Evolutionary conservation across 1,140 invertebrate genomes (phyloP).

Genomic region (Neodiprion virginianus): DNA sequence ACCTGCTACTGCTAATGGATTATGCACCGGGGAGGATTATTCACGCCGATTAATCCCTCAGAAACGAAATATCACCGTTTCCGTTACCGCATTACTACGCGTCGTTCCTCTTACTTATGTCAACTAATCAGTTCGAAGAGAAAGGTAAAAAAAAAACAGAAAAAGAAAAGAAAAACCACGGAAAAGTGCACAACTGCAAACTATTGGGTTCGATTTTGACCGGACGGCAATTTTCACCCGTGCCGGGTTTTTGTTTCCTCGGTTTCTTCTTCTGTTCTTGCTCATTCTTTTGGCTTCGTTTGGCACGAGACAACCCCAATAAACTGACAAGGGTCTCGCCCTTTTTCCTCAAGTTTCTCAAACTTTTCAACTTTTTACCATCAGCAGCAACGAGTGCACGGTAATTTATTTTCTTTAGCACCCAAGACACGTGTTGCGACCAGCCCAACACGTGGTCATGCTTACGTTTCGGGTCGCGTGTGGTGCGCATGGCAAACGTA

Average conservation of each 20-base stretch:
- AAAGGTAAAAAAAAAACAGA: too few relatives aligned
- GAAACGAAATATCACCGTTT: neutral
- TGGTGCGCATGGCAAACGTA: slow-evolving; percentile 2
- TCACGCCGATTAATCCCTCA: neutral
- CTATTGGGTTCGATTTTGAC: too few relatives aligned
- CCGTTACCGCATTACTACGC: neutral
- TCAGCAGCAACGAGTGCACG: neutral
- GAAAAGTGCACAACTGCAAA: too few relatives aligned
- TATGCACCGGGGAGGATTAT: neutral
- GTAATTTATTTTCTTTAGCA: slow-evolving; percentile 20
- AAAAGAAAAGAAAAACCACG: too few relatives aligned
- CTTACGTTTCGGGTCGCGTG: slow-evolving; percentile 10
- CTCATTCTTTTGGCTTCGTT: slow-evolving; percentile 13
- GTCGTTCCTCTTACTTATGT: neutral
- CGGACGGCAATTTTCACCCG: too few relatives aligned
- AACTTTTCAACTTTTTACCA: slow-evolving; percentile 9
- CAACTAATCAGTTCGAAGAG: too few relatives aligned
- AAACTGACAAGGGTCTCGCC: slow-evolving; percentile 34
- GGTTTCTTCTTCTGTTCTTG: slow-evolving; percentile 11
- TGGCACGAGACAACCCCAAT: slow-evolving; percentile 38
- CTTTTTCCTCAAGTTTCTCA: slow-evolving; percentile 41
- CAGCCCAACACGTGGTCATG: slow-evolving; percentile 17
- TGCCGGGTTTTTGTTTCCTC: neutral
- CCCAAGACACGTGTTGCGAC: slow-evolving; percentile 19
- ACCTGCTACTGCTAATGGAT: neutral